Base-by-base conservation (phyloP, 1,140 invertebrate species). In the Zaprionus vittiger region DNA sequence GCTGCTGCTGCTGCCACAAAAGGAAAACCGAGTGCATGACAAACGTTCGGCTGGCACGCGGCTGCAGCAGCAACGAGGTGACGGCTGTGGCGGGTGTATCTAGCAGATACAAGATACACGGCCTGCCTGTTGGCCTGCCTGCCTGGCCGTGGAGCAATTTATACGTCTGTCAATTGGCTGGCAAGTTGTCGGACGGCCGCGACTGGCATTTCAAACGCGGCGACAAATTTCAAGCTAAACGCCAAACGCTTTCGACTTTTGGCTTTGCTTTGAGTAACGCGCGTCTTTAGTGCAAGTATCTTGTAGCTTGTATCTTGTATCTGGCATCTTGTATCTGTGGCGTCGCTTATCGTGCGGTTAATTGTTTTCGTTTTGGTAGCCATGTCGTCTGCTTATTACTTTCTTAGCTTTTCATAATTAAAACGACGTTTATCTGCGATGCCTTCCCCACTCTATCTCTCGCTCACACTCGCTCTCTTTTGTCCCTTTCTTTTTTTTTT, bases 181-280 rank as follows among this genome's bases (percentile, higher is more conserved):
- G 74, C 74, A 77, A 79, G 77, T 69, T 72, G 81, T 61, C 83
- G 73, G 70, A 86, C 73, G 31, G 63, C 41, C 56, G 71, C 68
- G 52, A 59, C 61, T 71, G 68, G 61, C 69, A 73, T 73, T 73
- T 77, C 70, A 77, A 77, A 77, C 59, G 72, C 83, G 81, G 85
- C 84, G 84, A 89, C 84, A 89, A 90, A 89, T 90, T 89, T 89
- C 68, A 77, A 73, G 74, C 81, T 81, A 84, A 87, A 83, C 79
- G 81, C 81, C 81, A 81, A 87, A 81, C 76, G 73, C 66, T 81
- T 81, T 87, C 63, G 69, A 83, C 73, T 70, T 75, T 81, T 84
- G 38, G 71, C 52, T 67, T 47, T 28, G 38, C 15, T 9, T 34
- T 37, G 34, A 41, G 38, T 41, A 41, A 15, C 38, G 38, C 38